phyloP scores from a whole-genome alignment of 1,140 invertebrate genomes.

The Hylaeus anthracinus region DNA sequence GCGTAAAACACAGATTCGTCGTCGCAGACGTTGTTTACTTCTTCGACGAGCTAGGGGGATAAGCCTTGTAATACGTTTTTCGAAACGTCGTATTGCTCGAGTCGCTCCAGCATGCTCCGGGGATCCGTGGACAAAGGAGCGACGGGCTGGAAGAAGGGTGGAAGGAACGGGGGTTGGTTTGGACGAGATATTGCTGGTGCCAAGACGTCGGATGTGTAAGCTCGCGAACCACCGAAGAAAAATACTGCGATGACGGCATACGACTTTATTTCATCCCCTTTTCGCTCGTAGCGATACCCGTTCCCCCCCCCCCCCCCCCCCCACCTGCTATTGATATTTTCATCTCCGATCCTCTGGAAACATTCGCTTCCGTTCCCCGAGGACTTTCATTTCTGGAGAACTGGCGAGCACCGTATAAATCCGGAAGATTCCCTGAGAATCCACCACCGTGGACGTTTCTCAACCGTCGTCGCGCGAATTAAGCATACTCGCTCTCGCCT shows the following conservation, averaged over 20 bases:
- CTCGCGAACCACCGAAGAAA: slow-evolving; percentile 45
- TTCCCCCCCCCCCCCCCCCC: neutral
- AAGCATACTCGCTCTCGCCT: too few relatives aligned
- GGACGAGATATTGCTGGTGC: slow-evolving; percentile 58
- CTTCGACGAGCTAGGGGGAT: slow-evolving; percentile 47
- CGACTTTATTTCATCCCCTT: slow-evolving; percentile 46
- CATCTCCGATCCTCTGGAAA: slow-evolving; percentile 23
- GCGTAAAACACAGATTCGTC: neutral
- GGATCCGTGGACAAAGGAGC: slow-evolving; percentile 53
- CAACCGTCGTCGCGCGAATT: neutral
- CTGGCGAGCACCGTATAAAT: slow-evolving; percentile 3
- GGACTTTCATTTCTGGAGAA: neutral
- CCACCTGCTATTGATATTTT: slow-evolving; percentile 35
- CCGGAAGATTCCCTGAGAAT: neutral
- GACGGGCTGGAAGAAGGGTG: neutral
- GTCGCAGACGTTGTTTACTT: slow-evolving; percentile 41
- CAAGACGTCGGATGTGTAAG: slow-evolving; percentile 54
- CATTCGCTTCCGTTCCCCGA: slow-evolving; percentile 25
- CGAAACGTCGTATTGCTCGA: slow-evolving; percentile 46
- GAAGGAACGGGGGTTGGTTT: slow-evolving; percentile 14
- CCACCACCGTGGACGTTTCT: neutral
- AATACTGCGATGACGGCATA: slow-evolving; percentile 47
- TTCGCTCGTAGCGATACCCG: slow-evolving; percentile 28
- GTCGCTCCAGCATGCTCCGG: slow-evolving; percentile 32
- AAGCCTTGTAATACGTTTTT: slow-evolving; percentile 61